A percentile compares a stretch with the other conserved stretches of the same genome.
Conservation (phyloP, 2,113 vertebrate species). For the human (Homo sapiens) region DNA sequence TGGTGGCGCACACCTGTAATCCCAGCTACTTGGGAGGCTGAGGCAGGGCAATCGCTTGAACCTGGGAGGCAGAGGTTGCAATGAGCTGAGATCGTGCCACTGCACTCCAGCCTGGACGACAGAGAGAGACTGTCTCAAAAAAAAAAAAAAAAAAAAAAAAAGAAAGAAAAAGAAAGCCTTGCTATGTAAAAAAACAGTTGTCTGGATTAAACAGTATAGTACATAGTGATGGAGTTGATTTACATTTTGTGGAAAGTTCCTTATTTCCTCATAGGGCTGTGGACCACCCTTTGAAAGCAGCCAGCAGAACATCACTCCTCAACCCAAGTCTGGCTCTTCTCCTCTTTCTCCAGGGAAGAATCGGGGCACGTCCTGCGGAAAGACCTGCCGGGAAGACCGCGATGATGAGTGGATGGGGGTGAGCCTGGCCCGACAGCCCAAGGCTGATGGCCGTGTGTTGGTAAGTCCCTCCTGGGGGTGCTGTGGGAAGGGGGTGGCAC, state of each 20-base stretch:
- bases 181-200: no score
- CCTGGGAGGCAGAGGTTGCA: no score
- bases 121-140: no score
- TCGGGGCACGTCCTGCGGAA: slow-evolving; percentile 90
- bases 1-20: no score
- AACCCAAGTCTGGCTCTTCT: not conserved
- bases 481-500: not conserved
- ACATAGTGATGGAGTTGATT: not conserved
- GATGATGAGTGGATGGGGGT: slow-evolving; percentile 99
- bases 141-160: no score
- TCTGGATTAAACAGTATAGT: not conserved
- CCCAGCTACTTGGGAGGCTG: no score
- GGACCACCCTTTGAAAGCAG: not conserved
- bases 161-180: no score
- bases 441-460: slow-evolving; percentile 90
- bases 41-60: no score
- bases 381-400: slow-evolving; percentile 96
- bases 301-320: not conserved
- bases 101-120: no score
- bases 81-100: no score
- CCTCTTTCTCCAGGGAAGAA: slow-evolving; percentile 87
- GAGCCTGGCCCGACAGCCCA: slow-evolving; percentile 94
- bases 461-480: slow-evolving; percentile 83
- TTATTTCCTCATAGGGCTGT: not conserved
- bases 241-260: not conserved